A percentile compares a stretch with the other conserved stretches of the same genome.
These are phyloP conservation scores for Seriola aureovittata DNA, from an alignment of 2,113 vertebrate species.

Conservation along the genomic window DNA sequence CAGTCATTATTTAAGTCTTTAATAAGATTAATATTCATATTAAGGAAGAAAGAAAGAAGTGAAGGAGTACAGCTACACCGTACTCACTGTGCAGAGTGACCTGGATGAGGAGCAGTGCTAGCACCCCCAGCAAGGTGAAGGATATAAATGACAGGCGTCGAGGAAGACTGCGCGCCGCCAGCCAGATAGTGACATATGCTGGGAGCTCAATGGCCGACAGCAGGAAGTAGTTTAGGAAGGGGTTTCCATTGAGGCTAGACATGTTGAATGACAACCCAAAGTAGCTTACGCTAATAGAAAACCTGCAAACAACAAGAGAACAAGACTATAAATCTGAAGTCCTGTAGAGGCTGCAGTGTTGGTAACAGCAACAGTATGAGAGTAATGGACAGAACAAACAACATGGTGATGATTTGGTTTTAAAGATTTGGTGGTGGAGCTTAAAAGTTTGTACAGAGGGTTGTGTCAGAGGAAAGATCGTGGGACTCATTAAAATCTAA, in stretches of 20 bases:
- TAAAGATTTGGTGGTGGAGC: not conserved
- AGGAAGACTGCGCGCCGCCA: slow-evolving; percentile 29
- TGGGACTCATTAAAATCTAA: not conserved
- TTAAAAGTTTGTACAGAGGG: not conserved
- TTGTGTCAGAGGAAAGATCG: not conserved
- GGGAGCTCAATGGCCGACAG: slow-evolving; percentile 48
- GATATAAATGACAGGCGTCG: slow-evolving; percentile 32
- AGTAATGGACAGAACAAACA: not conserved
- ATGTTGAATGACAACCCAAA: slow-evolving; percentile 66
- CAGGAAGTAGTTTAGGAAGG: slow-evolving; percentile 65
- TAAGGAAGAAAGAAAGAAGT: too few relatives aligned
- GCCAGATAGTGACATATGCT: slow-evolving; percentile 24
- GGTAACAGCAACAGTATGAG: not conserved
- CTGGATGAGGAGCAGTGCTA: slow-evolving; percentile 56
- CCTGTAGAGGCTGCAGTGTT: not conserved
- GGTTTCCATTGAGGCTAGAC: slow-evolving; percentile 55
- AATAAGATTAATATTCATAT: not conserved
- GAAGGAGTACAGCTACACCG: not conserved
- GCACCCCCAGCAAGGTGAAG: slow-evolving; percentile 45
- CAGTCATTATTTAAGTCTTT: not conserved
- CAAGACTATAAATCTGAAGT: not conserved
- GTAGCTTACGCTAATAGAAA: slow-evolving; percentile 38
- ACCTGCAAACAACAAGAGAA: slow-evolving; percentile 58
- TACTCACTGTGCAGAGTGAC: slow-evolving; percentile 43
- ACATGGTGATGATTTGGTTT: not conserved